Percentiles rank a stretch among this genome's conserved stretches.
These are phyloP conservation scores for Argynnis bischoffii DNA, from an alignment of 2,888 invertebrate species.

Conservation along the genomic window DNA sequence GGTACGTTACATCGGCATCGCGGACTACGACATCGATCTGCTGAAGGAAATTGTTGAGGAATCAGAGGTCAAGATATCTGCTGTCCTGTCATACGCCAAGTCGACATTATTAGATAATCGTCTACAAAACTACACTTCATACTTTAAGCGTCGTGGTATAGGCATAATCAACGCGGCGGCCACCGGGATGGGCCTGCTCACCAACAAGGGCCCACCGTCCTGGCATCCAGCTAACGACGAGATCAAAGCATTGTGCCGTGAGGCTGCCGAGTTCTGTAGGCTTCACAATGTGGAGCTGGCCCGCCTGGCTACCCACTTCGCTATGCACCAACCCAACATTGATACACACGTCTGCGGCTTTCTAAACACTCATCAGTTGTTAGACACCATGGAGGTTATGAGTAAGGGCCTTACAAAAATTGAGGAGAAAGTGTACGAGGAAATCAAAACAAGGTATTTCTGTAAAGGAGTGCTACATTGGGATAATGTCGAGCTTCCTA, in stretches of 20 bases:
- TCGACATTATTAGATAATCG: slow-evolving; percentile 91
- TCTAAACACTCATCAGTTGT: slow-evolving; percentile 84
- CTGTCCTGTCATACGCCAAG: slow-evolving; percentile 90
- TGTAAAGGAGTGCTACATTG: slow-evolving; percentile 59
- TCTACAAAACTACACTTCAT: slow-evolving; percentile 87
- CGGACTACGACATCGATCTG: slow-evolving; percentile 91
- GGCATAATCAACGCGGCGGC: slow-evolving; percentile 93
- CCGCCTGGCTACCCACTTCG: slow-evolving; percentile 86
- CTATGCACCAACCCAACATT: slow-evolving; percentile 83
- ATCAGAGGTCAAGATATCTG: slow-evolving; percentile 84
- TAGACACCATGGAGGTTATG: slow-evolving; percentile 84
- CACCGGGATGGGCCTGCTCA: slow-evolving; percentile 91
- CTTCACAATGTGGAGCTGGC: slow-evolving; percentile 85
- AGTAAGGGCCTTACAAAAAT: slow-evolving; percentile 84
- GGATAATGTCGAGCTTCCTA: slow-evolving; percentile 62
- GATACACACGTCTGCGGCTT: slow-evolving; percentile 90
- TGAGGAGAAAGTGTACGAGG: slow-evolving; percentile 84
- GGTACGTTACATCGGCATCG: slow-evolving; percentile 91
- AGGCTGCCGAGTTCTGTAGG: slow-evolving; percentile 86
- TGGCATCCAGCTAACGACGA: slow-evolving; percentile 92
- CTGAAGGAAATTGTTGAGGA: slow-evolving; percentile 88
- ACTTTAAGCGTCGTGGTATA: slow-evolving; percentile 87
- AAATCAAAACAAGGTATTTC: slow-evolving; percentile 83
- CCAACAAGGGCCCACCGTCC: slow-evolving; percentile 86
- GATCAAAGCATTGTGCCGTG: slow-evolving; percentile 82